These are phyloP conservation scores for Pristionchus japonicus DNA, from an alignment of 2,888 invertebrate species.

Conservation along the genomic window DNA sequence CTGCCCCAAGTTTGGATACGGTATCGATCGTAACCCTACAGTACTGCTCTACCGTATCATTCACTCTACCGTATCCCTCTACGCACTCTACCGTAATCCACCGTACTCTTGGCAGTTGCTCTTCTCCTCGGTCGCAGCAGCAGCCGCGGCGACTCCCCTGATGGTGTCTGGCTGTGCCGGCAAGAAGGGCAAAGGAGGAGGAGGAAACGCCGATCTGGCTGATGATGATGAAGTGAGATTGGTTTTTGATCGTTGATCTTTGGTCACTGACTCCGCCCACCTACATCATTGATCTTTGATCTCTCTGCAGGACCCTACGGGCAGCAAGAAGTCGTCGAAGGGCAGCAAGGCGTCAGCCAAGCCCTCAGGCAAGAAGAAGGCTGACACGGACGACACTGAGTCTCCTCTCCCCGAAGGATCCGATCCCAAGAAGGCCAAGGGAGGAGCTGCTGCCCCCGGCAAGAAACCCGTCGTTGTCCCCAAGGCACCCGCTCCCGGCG, in stretches of 20 bases:
- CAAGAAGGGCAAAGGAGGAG: not conserved
- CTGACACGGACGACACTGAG: too few relatives aligned
- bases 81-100: not conserved
- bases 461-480: not conserved
- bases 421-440: not conserved
- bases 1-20: not conserved
- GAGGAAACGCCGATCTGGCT: not conserved
- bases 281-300: slow-evolving; percentile 17
- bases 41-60: not conserved
- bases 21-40: too few relatives aligned
- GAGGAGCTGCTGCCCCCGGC: not conserved
- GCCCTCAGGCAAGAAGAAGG: not conserved
- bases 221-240: slow-evolving; percentile 2
- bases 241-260: not conserved
- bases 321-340: slow-evolving; percentile 22
- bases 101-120: not conserved
- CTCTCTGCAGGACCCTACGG: not conserved
- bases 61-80: not conserved
- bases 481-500: not conserved
- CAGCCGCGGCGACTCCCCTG: not conserved
- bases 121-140: not conserved
- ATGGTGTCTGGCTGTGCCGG: not conserved
- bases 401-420: not conserved
- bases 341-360: not conserved
- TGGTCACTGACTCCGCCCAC: not conserved